Conservation (phyloP, 2,888 invertebrate species). For the Pristionchus arcanus region DNA sequence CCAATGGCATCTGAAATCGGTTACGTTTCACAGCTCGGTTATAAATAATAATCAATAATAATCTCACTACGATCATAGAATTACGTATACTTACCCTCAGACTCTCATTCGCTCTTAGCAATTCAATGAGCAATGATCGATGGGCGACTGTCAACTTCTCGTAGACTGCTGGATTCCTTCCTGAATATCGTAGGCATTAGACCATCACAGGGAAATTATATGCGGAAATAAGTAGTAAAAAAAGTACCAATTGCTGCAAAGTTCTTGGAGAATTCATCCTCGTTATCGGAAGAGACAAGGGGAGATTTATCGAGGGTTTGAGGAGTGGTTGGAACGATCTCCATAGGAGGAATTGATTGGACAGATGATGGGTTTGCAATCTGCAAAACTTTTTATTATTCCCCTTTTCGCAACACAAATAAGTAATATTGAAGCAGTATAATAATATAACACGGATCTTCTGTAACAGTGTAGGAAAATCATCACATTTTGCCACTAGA, state of each 20-base stretch:
- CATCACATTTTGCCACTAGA: too few species aligned
- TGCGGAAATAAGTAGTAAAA: not conserved
- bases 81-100: constrained; percentile 9
- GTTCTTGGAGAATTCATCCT: constrained; percentile 48
- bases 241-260: constrained; percentile 29
- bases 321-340: not conserved
- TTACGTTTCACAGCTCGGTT: not conserved
- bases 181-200: not conserved
- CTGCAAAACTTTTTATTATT: not conserved
- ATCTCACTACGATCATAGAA: too few species aligned
- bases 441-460: too few species aligned
- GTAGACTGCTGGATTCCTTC: constrained; percentile 44
- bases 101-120: constrained; percentile 32
- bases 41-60: too few species aligned
- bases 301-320: not conserved
- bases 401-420: too few species aligned
- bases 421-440: too few species aligned
- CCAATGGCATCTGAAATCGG: constrained; percentile 29
- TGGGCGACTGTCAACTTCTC: constrained; percentile 37
- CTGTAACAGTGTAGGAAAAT: too few species aligned
- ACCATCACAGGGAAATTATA: not conserved
- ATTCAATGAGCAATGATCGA: constrained; percentile 31
- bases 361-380: constrained; percentile 1
- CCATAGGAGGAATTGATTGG: constrained; percentile 9
- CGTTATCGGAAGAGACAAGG: not conserved